Percentiles rank a stretch among this genome's conserved stretches.
Evolutionary conservation across 2,797 vertebrate species (phyloP).

Genomic region (Pangasius macronema): DNA sequence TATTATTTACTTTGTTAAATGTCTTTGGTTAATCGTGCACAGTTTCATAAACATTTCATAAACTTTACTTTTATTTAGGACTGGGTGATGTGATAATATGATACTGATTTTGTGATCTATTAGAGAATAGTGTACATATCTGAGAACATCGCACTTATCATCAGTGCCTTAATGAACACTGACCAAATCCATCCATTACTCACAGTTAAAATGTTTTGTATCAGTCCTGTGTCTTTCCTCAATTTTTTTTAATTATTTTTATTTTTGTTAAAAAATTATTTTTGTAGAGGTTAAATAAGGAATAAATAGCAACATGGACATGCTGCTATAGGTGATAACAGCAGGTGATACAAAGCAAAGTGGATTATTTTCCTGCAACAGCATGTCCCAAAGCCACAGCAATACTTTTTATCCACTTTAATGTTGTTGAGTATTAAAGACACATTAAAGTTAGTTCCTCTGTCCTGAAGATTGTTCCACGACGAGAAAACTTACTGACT

Average conservation of each 20-base stretch:
- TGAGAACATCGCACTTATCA: not conserved
- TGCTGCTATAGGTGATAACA: not conserved
- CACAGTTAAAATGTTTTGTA: not conserved
- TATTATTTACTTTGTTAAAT: not conserved
- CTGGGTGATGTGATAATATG: not conserved
- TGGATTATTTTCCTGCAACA: not conserved
- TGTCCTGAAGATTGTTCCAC: not conserved
- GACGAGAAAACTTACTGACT: not conserved
- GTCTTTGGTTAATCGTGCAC: constrained; percentile 4
- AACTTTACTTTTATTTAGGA: not conserved
- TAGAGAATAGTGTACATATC: not conserved
- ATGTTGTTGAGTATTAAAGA: too few relatives aligned
- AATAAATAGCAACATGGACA: not conserved
- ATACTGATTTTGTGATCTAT: not conserved
- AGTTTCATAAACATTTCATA: not conserved
- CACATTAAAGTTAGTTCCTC: not conserved
- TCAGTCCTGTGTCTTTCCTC: not conserved
- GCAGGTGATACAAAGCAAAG: not conserved
- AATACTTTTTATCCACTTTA: not conserved
- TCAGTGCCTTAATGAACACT: not conserved
- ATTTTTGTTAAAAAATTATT: not conserved
- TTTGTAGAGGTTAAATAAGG: not conserved
- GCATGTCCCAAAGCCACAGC: not conserved
- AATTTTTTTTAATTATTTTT: too few relatives aligned
- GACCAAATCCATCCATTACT: not conserved